Evolutionary conservation across 2,113 vertebrate species (phyloP).

Genomic region (Micromys minutus): DNA sequence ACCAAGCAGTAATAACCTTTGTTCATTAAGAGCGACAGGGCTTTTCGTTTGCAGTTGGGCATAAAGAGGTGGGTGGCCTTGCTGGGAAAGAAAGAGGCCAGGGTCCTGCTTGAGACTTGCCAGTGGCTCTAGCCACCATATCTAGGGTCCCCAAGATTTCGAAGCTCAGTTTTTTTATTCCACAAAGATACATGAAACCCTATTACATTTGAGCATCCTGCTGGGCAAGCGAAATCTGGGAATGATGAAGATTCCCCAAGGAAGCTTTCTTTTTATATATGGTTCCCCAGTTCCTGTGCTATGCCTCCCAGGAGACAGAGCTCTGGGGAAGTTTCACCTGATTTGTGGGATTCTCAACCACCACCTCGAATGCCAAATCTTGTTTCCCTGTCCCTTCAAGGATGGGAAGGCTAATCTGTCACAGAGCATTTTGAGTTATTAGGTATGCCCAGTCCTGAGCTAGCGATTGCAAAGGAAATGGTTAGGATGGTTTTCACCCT

Average conservation of each 20-base stretch:
- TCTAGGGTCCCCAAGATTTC: not conserved
- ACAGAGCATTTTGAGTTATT: not conserved
- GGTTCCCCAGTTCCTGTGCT: not conserved
- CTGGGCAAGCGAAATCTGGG: conserved; percentile 29
- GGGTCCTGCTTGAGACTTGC: not conserved
- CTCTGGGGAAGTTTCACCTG: not conserved
- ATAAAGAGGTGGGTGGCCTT: not conserved
- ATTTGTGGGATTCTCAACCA: conserved; percentile 26
- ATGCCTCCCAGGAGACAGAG: not conserved
- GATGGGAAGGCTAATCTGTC: not conserved
- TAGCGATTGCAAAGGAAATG: rapidly evolving
- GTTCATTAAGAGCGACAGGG: not conserved
- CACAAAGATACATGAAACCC: conserved; percentile 26
- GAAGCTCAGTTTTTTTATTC: conserved; percentile 43
- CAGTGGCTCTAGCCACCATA: not conserved
- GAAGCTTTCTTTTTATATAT: conserved; percentile 37
- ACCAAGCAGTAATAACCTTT: not conserved
- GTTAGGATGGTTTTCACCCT: not conserved
- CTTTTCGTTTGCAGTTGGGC: not conserved
- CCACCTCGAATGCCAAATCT: not conserved
- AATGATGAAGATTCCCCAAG: conserved; percentile 18
- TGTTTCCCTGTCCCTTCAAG: not conserved
- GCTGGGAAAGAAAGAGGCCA: not conserved
- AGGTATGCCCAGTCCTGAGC: not conserved
- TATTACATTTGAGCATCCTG: not conserved